Percentiles rank a stretch among this genome's conserved stretches.
These are phyloP conservation scores for Athalia cordata DNA, from an alignment of 2,888 invertebrate genomes.

Conservation along the genomic window DNA sequence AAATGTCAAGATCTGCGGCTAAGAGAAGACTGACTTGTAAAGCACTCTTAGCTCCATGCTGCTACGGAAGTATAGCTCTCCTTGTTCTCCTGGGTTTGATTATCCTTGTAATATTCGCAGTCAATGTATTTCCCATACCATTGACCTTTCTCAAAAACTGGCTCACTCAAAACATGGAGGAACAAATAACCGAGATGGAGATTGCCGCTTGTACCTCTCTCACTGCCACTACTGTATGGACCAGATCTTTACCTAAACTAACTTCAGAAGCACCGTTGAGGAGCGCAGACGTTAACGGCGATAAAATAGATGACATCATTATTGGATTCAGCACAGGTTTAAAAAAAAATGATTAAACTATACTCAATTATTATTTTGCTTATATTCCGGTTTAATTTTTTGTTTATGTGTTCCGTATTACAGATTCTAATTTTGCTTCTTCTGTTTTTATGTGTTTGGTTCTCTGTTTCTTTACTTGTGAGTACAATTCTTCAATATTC, in stretches of 20 bases:
- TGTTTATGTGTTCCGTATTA: constrained; percentile 49
- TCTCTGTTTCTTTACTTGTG: not conserved
- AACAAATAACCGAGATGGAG: constrained; percentile 58
- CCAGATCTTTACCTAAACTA: constrained; percentile 80
- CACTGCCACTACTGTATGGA: constrained; percentile 80
- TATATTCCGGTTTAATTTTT: constrained; percentile 25
- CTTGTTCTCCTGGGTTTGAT: constrained; percentile 78
- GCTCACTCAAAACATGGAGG: constrained; percentile 69
- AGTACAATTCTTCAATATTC: not conserved
- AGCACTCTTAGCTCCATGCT: constrained; percentile 80
- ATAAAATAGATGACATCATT: constrained; percentile 83
- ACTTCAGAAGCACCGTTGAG: constrained; percentile 85
- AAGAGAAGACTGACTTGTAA: constrained; percentile 76
- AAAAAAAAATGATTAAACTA: constrained; percentile 18
- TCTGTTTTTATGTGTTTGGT: not conserved
- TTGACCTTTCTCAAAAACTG: constrained; percentile 78
- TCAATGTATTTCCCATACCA: constrained; percentile 81
- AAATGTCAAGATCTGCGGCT: constrained; percentile 73
- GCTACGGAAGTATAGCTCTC: constrained; percentile 79
- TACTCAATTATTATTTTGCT: constrained; percentile 36
- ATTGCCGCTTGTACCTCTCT: constrained; percentile 79
- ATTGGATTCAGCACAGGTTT: constrained; percentile 87
- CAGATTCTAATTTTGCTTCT: constrained; percentile 34
- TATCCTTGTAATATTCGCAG: constrained; percentile 78
- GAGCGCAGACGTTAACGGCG: constrained; percentile 82